Conservation (phyloP, 2,888 invertebrate genomes). For the Eudasyphora cyanicolor region DNA sequence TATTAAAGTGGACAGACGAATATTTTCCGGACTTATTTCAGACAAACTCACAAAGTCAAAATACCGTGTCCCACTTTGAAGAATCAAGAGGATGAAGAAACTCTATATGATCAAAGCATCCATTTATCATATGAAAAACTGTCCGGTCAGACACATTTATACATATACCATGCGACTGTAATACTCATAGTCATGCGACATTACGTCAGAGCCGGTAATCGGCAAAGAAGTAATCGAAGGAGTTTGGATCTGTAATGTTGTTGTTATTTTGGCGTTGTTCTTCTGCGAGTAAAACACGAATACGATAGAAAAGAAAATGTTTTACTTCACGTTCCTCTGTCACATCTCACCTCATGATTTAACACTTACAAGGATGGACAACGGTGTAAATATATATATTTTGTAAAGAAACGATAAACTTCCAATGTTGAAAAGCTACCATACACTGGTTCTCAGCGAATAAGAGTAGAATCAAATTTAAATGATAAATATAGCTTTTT, state of each 20-base stretch:
- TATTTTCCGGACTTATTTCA: too few relatives aligned
- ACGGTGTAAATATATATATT: neutral
- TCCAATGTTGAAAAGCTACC: neutral
- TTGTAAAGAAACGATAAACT: neutral
- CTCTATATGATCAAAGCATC: too few relatives aligned
- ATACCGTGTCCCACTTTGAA: too few relatives aligned
- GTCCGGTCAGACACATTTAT: too few relatives aligned
- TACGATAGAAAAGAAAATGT: neutral
- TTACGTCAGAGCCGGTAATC: slow-evolving; percentile 67
- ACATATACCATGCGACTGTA: slow-evolving; percentile 32
- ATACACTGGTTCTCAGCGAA: too few relatives aligned
- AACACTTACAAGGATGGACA: neutral
- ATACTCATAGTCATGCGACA: slow-evolving; percentile 73
- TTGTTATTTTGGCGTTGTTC: neutral
- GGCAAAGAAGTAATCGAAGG: too few relatives aligned
- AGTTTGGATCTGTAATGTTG: slow-evolving; percentile 47
- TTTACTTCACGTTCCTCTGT: slow-evolving; percentile 12
- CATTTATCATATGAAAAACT: too few relatives aligned
- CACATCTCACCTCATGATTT: slow-evolving; percentile 2
- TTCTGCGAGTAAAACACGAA: neutral
- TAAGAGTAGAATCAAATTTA: too few relatives aligned
- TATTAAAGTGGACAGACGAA: too few relatives aligned
- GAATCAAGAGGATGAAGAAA: too few relatives aligned
- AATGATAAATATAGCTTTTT: too few relatives aligned
- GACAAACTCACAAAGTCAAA: too few relatives aligned